These are phyloP conservation scores for Brachylomia viminalis DNA, from an alignment of 2,888 invertebrate species.

Conservation along the genomic window DNA sequence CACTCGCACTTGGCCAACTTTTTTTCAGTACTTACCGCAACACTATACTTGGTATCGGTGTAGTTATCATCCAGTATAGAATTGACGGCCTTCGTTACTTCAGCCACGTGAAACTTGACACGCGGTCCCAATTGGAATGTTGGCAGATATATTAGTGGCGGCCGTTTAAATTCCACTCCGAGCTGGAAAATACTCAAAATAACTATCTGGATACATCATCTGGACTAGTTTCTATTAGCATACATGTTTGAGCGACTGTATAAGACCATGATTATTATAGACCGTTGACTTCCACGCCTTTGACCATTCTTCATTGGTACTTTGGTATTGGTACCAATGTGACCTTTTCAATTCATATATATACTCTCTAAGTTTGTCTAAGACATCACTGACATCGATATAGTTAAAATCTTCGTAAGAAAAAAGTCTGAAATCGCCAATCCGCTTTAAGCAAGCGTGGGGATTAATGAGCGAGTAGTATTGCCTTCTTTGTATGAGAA, in stretches of 20 bases:
- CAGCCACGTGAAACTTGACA: constrained; percentile 68
- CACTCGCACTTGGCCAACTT: no score
- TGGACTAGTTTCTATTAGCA: not conserved
- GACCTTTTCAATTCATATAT: not conserved
- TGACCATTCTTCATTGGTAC: not conserved
- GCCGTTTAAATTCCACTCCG: constrained; percentile 82
- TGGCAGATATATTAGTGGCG: constrained; percentile 74
- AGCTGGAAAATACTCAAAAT: constrained; percentile 69
- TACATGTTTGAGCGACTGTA: not conserved
- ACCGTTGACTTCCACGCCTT: not conserved
- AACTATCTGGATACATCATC: not conserved
- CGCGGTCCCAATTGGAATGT: constrained; percentile 83
- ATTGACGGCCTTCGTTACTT: constrained; percentile 70
- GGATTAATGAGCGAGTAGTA: not conserved
- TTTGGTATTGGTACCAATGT: not conserved
- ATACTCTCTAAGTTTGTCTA: not conserved
- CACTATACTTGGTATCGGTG: constrained; percentile 79
- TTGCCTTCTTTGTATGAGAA: not conserved
- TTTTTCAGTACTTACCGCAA: constrained; percentile 70
- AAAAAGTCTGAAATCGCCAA: not conserved
- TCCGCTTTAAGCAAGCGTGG: not conserved
- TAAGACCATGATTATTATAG: not conserved
- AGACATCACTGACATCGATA: not conserved
- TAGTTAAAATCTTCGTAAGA: not conserved
- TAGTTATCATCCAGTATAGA: constrained; percentile 77